Base-by-base conservation (phyloP, 2,797 vertebrate genomes). In the Nothura maculosa region DNA sequence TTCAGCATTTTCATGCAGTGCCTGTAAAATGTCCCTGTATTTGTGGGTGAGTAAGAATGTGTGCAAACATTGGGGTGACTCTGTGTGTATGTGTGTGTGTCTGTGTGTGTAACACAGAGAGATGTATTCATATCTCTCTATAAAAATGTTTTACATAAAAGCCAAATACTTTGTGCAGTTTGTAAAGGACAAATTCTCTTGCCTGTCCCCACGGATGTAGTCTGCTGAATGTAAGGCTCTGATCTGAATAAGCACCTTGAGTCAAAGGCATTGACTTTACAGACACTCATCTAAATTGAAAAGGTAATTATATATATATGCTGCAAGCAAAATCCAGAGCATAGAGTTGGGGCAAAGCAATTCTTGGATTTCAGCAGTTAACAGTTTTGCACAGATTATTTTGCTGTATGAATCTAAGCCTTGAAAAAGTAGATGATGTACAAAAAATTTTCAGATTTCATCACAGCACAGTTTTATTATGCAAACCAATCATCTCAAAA, bases 71-170 rank as follows among this genome's bases (percentile, higher is more conserved):
- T 48, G 47, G 22, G 12, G 22, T 25, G 47, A 48, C 22, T 24
- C 4, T 47, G 43, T 52, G 50, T 28, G 50, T 52, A 15, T 16
- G 16, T 52, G 27, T 52, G 50, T 52, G 27, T 16, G 9, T 28
- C 14, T 28, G 27, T 52, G 9, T 12, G 25, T 25, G 16, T 54
- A 27, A 47, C 43, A 64, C 16, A 62, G 2, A 87, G n/a, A 75
- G 9, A 80, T 25, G 5, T 54, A 22, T 64, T 85, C 0, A 0
- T 42, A 15, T 48, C 30, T 85, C 3, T 61, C 6, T 63, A 7
- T 14, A 19, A 30, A 2, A 52, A 43, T 60, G 3, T 79, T 81
- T 79, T 67, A 43, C 4, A 0, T 47, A 36, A 86, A 19, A 69
- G 22, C 18, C 47, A 52, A 69, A 47, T 79, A 36, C 10, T 42